Base-by-base conservation (phyloP, 1,140 invertebrate species). In the Drosophila ficusphila region DNA sequence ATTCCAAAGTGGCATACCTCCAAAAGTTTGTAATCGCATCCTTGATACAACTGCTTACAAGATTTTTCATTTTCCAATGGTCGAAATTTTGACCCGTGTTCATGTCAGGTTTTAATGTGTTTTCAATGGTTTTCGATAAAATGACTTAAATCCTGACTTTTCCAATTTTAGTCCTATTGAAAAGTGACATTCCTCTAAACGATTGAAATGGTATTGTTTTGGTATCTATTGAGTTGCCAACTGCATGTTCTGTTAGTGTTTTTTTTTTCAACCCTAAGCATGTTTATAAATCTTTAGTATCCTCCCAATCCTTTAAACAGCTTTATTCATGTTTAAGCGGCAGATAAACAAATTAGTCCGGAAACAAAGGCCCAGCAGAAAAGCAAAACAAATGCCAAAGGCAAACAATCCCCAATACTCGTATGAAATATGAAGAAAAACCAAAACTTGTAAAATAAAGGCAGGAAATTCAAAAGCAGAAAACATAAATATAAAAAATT, bases 321-420 rank as follows among this genome's bases (percentile, higher is more conserved):
- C 67, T 81, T 39, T 51, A 7, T 53, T 58, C 47, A n/a, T 76
- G 42, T 79, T 79, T 85, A 68, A 52, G 44, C 52, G 53, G 58
- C 58, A 65, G 67, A 86, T 86, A 81, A 73, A 79, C 76, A 86
- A 86, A 88, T 86, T 88, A 88, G 62, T 48, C 41, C 41, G 49
- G 33, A 4, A 74, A 81, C 79, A 72, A 77, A 75, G 62, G 52
- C 60, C 56, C 44, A 49, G 46, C 67, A 71, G 34, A 41, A 67
- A 72, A 58, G 65, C 54, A 48, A 86, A 81, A 47, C 62, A 88
- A 75, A 71, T 69, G 56, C 69, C 70, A 88, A 86, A 85, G 23
- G 56, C 76, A 86, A 88, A 88, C 72, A 88, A 61, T 46, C 41
- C 41, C 56, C 51, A 54, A 12, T 12, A 18, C 25, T 44, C 18